phyloP scores from a whole-genome alignment of 2,888 invertebrate genomes.

The Desoria tigrina region DNA sequence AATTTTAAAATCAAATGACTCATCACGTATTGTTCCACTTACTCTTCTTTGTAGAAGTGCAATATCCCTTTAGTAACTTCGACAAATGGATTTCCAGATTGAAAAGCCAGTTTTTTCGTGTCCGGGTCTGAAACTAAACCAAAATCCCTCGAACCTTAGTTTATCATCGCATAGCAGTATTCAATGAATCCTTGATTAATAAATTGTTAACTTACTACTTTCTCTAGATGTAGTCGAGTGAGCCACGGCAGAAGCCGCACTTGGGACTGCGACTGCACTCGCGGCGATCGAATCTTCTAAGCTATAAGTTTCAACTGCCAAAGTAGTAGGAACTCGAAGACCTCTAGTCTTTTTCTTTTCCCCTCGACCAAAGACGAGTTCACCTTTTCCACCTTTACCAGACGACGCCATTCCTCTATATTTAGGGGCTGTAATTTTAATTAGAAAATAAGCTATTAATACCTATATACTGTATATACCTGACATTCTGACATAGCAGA shows the following conservation, averaged over 20 bases:
- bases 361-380: constrained; percentile 41
- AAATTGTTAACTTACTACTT: no score
- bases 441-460: no score
- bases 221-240: no score
- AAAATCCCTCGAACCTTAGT: not conserved
- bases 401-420: constrained; percentile 25
- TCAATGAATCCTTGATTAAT: no score
- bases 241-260: no score
- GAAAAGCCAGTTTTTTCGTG: constrained; percentile 62
- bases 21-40: constrained; percentile 56
- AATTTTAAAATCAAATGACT: not conserved
- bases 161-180: no score
- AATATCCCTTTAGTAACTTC: constrained; percentile 95
- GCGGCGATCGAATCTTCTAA: constrained; percentile 13
- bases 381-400: constrained; percentile 17
- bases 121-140: constrained; percentile 17
- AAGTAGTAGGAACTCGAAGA: constrained; percentile 28
- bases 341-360: constrained; percentile 44
- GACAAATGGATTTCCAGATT: constrained; percentile 94
- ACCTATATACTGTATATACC: no score
- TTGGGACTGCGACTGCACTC: no score
- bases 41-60: constrained; percentile 97
- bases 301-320: constrained; percentile 38
- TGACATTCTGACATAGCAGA: no score
- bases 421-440: constrained; percentile 21